Evolutionary conservation across 2,113 vertebrate genomes (phyloP).

Genomic region (Sterna hirundo): DNA sequence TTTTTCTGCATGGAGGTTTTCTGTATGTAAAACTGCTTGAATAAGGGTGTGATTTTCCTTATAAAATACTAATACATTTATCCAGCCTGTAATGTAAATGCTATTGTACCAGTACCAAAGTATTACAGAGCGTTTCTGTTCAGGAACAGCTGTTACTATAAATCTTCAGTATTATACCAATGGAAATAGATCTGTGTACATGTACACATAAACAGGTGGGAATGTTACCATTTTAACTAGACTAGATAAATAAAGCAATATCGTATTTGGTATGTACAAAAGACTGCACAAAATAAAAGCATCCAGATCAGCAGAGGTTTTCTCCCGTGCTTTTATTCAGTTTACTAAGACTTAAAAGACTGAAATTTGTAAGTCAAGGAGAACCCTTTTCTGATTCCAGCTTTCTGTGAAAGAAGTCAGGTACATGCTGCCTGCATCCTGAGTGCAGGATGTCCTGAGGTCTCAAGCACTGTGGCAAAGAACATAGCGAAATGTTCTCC

Average conservation of each 20-base stretch:
- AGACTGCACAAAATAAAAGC: neutral
- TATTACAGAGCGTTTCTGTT: neutral
- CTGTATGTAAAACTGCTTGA: neutral
- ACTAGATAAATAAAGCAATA: neutral
- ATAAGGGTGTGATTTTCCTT: neutral
- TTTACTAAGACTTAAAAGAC: neutral
- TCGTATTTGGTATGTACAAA: neutral
- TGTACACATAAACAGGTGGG: neutral
- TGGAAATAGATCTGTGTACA: neutral
- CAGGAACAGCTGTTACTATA: neutral
- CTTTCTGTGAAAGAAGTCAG: neutral
- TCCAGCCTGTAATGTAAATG: neutral
- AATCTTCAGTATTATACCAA: neutral
- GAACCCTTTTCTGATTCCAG: neutral
- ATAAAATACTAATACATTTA: neutral
- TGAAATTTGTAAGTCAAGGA: neutral
- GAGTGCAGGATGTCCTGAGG: neutral
- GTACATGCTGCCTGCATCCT: accelerated
- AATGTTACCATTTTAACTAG: neutral
- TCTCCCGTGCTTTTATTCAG: neutral
- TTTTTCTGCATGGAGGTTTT: neutral
- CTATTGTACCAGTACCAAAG: neutral
- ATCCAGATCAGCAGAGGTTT: neutral
- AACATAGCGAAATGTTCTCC: neutral
- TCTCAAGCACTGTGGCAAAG: neutral